phyloP scores from a whole-genome alignment of 2,888 invertebrate species.

The Graphium colonna region DNA sequence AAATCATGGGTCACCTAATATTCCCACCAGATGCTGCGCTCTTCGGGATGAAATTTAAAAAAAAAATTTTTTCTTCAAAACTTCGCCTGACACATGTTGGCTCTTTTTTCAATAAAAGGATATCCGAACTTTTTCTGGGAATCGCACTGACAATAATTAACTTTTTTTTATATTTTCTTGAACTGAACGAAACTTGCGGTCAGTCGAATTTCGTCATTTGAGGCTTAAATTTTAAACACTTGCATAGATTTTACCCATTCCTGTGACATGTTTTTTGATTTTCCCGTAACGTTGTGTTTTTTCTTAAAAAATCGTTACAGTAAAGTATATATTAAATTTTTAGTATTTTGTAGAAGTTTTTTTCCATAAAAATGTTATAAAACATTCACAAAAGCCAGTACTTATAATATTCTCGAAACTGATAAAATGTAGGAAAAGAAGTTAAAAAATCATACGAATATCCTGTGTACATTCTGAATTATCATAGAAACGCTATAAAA shows the following conservation, averaged over 20 bases:
- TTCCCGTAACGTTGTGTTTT: no score
- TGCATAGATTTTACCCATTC: no score
- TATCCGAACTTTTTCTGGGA: constrained; percentile 53
- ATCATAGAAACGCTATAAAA: neutral
- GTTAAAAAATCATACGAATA: no score
- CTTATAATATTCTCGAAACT: no score
- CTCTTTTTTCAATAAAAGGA: constrained; percentile 39
- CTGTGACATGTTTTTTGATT: no score
- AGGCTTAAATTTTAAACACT: neutral
- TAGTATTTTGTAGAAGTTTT: no score
- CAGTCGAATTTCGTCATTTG: neutral
- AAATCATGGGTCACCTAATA: constrained; percentile 67
- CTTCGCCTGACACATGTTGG: constrained; percentile 50
- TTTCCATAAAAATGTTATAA: no score
- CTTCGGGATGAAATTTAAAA: constrained; percentile 38
- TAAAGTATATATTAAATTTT: no score
- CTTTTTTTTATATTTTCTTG: neutral
- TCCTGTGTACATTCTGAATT: no score
- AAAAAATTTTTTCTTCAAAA: constrained; percentile 43
- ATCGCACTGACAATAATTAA: neutral
- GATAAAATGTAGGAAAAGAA: no score
- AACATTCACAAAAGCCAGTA: no score
- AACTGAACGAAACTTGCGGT: neutral
- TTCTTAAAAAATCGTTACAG: no score
- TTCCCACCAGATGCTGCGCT: constrained; percentile 63